phyloP scores from a whole-genome alignment of 2,888 invertebrate species.

The Synanthedon vespiformis region DNA sequence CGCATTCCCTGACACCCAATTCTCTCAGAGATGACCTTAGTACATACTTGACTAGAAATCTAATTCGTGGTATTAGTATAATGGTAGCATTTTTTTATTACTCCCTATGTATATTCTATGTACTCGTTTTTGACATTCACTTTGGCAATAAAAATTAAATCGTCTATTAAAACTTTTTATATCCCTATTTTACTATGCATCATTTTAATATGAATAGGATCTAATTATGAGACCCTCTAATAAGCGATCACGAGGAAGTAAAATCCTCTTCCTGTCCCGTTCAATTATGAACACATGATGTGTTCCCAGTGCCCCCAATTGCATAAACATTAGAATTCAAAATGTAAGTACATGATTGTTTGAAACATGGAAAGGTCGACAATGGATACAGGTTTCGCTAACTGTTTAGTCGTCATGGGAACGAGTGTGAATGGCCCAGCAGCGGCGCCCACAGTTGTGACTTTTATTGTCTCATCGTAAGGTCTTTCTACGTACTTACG shows the following conservation, averaged over 20 bases:
- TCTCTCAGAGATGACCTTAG: too few species aligned
- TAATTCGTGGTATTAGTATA: too few species aligned
- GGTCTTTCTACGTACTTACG: not conserved
- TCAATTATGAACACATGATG: not conserved
- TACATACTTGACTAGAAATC: too few species aligned
- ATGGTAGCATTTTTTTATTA: too few species aligned
- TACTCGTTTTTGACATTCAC: too few species aligned
- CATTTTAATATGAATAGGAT: not conserved
- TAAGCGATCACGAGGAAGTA: not conserved
- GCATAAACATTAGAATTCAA: not conserved
- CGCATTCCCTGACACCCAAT: too few species aligned
- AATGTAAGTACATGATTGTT: not conserved
- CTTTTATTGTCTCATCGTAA: not conserved
- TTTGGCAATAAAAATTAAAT: too few species aligned
- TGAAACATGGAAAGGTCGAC: not conserved
- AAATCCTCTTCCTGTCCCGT: not conserved
- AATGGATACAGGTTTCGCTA: constrained; percentile 10
- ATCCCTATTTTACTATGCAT: too few species aligned
- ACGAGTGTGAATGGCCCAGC: constrained; percentile 19
- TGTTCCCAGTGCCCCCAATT: not conserved
- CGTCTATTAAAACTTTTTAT: too few species aligned
- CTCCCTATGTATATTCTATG: too few species aligned
- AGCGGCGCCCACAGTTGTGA: constrained; percentile 2
- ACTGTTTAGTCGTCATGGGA: constrained; percentile 48
- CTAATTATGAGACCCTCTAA: not conserved